Evolutionary conservation across 2,888 invertebrate species (phyloP).

Genomic region (Eristalis intricaria): DNA sequence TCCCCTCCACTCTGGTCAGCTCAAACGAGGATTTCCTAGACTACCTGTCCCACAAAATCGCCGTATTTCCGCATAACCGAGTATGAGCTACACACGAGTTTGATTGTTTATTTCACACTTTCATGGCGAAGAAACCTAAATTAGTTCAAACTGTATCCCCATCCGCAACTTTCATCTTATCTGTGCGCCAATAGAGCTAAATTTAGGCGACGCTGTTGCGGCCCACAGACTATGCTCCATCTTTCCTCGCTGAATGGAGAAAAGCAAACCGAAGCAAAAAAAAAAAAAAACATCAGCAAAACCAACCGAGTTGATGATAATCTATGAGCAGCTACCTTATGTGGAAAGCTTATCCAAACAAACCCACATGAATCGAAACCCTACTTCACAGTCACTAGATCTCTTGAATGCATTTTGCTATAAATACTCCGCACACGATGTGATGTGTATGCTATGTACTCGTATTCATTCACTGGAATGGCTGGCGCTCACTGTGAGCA

Average conservation of each 20-base stretch:
- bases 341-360: constrained; percentile 49
- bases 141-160: constrained; percentile 38
- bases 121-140: constrained; percentile 17
- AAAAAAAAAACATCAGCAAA: constrained; percentile 18
- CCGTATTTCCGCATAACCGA: constrained; percentile 31
- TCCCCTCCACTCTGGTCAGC: background rate
- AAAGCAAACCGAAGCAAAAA: background rate
- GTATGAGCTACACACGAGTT: background rate
- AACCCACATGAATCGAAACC: constrained; percentile 40
- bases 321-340: constrained; percentile 39
- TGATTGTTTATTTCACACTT: background rate
- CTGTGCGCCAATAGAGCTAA: constrained; percentile 42
- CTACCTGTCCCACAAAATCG: background rate
- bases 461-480: constrained; percentile 26
- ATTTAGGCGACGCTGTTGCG: constrained; percentile 56
- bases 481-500: constrained; percentile 10
- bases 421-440: constrained; percentile 2
- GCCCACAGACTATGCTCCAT: constrained; percentile 30
- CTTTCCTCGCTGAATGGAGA: constrained; percentile 34
- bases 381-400: constrained; percentile 12
- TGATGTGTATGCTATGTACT: background rate
- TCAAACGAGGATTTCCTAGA: background rate
- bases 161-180: constrained; percentile 31
- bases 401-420: constrained; percentile 41
- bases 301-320: constrained; percentile 50